Evolutionary conservation across 2,797 vertebrate species (phyloP).

Genomic region (Neosalanx taihuensis): DNA sequence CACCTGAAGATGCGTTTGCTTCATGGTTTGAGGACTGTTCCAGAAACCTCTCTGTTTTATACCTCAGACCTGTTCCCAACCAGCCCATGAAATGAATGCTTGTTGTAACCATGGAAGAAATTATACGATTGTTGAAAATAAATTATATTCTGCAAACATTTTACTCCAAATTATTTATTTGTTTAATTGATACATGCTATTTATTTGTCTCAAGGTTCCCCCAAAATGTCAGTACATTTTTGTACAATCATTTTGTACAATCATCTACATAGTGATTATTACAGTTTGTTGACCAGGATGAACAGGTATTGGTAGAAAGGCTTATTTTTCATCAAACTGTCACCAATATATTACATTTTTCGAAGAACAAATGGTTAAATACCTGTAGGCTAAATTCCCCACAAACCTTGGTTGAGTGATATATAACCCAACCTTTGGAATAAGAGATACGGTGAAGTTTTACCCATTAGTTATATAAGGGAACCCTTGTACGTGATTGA

Average conservation of each 20-base stretch:
- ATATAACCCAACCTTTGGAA: constrained; percentile 8
- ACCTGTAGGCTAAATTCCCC: neutral
- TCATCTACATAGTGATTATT: too few relatives aligned
- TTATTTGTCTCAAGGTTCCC: neutral
- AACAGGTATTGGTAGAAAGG: neutral
- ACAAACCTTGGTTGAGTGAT: neutral
- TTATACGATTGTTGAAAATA: constrained; percentile 29
- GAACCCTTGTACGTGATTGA: neutral
- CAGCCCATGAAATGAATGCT: constrained; percentile 3
- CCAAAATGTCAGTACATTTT: neutral
- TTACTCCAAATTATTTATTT: too few relatives aligned
- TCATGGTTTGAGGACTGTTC: neutral
- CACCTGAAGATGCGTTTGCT: constrained; percentile 2
- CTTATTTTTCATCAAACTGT: too few relatives aligned
- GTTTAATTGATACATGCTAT: too few relatives aligned
- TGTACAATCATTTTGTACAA: too few relatives aligned
- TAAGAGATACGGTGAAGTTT: neutral
- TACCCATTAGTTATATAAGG: constrained; percentile 20
- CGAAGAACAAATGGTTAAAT: neutral
- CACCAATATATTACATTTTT: too few relatives aligned
- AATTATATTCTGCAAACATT: constrained; percentile 36
- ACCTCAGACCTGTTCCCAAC: constrained; percentile 28
- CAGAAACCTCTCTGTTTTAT: constrained; percentile 3
- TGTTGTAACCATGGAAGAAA: constrained; percentile 16
- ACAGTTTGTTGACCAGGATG: too few relatives aligned